These are phyloP conservation scores for Mamestra configurata DNA, from an alignment of 1,140 invertebrate species.

Conservation along the genomic window DNA sequence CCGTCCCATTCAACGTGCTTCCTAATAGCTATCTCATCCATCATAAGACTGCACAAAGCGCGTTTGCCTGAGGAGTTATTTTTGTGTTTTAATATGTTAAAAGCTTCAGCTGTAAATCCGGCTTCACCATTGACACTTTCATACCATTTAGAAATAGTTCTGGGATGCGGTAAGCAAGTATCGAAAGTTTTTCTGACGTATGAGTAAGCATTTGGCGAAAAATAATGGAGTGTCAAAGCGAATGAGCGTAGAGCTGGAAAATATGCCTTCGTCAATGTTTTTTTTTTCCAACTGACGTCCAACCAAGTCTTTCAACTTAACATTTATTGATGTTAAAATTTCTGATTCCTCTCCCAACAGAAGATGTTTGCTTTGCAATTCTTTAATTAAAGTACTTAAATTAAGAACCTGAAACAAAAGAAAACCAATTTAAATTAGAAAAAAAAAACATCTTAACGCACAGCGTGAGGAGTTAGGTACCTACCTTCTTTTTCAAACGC, in stretches of 20 bases:
- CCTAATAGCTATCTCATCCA: conserved; percentile 13
- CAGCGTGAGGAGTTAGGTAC: background rate
- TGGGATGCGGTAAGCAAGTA: conserved; percentile 6
- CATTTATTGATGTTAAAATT: conserved; percentile 24
- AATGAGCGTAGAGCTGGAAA: background rate
- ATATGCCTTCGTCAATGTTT: background rate
- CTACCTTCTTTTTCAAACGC: conserved; percentile 18
- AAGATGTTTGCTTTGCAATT: conserved; percentile 10
- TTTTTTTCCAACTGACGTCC: conserved; percentile 6
- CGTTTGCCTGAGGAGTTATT: conserved; percentile 20
- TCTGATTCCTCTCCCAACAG: conserved; percentile 2
- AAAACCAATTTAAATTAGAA: background rate
- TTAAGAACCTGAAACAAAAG: background rate
- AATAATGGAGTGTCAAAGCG: conserved; percentile 6
- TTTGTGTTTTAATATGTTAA: conserved; percentile 28
- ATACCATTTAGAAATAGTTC: conserved; percentile 28
- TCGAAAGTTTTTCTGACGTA: conserved; percentile 20
- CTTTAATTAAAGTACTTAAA: conserved; percentile 3
- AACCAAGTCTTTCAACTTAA: conserved; percentile 23
- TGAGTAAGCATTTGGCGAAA: conserved; percentile 6
- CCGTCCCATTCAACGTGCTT: conserved; percentile 18
- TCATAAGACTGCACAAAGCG: conserved; percentile 20
- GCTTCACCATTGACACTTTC: conserved; percentile 17
- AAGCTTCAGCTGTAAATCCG: conserved; percentile 25
- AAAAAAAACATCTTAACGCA: conserved; percentile 6